phyloP scores from a whole-genome alignment of 2,797 vertebrate genomes.

The Caiman crocodilus region DNA sequence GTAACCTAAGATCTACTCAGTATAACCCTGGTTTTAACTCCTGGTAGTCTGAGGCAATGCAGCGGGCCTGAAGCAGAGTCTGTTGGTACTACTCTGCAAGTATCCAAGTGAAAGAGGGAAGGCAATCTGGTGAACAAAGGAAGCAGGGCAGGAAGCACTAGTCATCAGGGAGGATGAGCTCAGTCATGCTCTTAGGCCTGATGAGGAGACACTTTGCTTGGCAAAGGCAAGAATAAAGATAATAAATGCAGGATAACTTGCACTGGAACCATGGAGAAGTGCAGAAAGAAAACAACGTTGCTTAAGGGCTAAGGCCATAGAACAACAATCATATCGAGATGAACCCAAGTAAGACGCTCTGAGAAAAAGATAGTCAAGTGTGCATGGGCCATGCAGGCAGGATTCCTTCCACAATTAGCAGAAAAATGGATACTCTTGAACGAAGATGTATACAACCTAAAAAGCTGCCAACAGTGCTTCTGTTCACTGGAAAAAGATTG shows the following conservation, averaged over 20 bases:
- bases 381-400: not conserved
- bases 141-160: not conserved
- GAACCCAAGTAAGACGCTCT: not conserved
- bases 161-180: not conserved
- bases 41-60: not conserved
- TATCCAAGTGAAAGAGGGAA: not conserved
- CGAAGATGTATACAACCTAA: not conserved
- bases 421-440: not conserved
- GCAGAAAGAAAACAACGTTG: not conserved
- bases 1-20: not conserved
- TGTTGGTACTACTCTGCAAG: not conserved
- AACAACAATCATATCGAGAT: not conserved
- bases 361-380: not conserved
- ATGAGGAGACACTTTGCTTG: not conserved
- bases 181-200: not conserved
- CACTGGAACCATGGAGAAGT: not conserved
- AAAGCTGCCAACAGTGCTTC: not conserved
- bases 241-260: not conserved
- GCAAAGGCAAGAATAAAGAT: not conserved
- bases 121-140: too few species aligned
- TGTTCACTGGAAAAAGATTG: not conserved
- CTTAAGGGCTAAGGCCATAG: not conserved
- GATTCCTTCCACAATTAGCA: not conserved
- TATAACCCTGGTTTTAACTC: not conserved
- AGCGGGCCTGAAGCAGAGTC: not conserved